Conservation (phyloP, 2,113 vertebrate genomes). For the Anthoscopus minutus region DNA sequence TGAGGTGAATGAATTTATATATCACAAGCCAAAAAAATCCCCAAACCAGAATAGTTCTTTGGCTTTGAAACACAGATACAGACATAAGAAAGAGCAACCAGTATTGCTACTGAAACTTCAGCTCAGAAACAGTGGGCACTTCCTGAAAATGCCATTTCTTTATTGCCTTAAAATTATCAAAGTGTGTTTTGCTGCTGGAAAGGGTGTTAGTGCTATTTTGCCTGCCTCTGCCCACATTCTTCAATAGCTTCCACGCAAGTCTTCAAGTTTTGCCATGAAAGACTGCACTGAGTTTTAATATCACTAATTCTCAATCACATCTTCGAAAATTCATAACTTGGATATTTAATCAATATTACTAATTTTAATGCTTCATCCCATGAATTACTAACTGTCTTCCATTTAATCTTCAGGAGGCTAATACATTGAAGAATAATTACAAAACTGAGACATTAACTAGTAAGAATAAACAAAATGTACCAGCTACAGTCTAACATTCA, state of each 20-base stretch:
- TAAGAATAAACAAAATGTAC: not conserved
- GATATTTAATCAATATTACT: not conserved
- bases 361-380: not conserved
- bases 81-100: not conserved
- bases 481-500: not conserved
- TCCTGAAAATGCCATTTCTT: not conserved
- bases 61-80: not conserved
- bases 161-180: not conserved
- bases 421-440: not conserved
- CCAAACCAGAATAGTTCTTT: not conserved
- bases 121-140: not conserved
- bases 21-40: not conserved
- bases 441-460: not conserved
- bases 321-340: not conserved
- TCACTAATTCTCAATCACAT: not conserved
- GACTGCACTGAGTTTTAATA: not conserved
- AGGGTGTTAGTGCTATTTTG: not conserved
- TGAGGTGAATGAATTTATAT: not conserved
- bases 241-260: not conserved
- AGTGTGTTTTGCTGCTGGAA: not conserved
- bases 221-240: not conserved
- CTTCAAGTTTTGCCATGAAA: not conserved
- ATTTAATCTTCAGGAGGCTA: not conserved
- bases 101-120: not conserved
- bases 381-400: not conserved